A percentile compares a stretch with the other conserved stretches of the same genome.
Evolutionary conservation across 2,797 vertebrate species (phyloP).

Genomic region (Chromis chromis): DNA sequence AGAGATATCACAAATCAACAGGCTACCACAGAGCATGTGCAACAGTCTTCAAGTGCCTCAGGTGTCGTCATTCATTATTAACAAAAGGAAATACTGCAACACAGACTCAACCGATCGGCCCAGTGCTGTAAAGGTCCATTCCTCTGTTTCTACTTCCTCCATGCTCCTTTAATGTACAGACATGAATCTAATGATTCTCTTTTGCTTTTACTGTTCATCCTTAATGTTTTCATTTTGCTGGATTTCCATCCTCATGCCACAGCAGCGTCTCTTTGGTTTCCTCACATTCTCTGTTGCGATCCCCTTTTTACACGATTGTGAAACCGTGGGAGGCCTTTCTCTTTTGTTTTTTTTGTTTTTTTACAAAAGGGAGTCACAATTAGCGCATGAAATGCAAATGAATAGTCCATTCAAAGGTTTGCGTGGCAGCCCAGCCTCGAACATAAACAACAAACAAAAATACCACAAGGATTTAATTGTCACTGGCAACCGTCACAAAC

Average conservation of each 20-base stretch:
- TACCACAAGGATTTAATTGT: conserved; percentile 60
- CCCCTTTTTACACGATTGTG: conserved; percentile 34
- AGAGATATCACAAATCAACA: conserved; percentile 45
- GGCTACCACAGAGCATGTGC: conserved; percentile 65
- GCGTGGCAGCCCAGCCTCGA: conserved; percentile 34
- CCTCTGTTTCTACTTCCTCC: conserved; percentile 27
- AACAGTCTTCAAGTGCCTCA: conserved; percentile 67
- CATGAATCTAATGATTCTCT: conserved; percentile 26
- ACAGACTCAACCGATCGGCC: conserved; percentile 35
- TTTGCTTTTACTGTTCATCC: conserved; percentile 10
- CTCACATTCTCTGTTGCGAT: conserved; percentile 47
- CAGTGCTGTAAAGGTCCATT: conserved; percentile 44
- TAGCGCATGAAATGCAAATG: conserved; percentile 42
- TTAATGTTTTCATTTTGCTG: conserved; percentile 31
- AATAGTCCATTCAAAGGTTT: conserved; percentile 40
- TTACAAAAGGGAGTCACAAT: conserved; percentile 51
- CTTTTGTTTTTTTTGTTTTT: not conserved
- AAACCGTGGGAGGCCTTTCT: conserved; percentile 21
- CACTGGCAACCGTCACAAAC: conserved; percentile 63
- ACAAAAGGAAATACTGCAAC: conserved; percentile 45
- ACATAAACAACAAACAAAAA: conserved; percentile 53
- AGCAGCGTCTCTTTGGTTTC: conserved; percentile 73
- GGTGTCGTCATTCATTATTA: conserved; percentile 52
- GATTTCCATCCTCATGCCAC: conserved; percentile 43
- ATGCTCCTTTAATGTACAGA: conserved; percentile 60